phyloP scores from a whole-genome alignment of 2,113 vertebrate species.

The Eupsittula cactorum region DNA sequence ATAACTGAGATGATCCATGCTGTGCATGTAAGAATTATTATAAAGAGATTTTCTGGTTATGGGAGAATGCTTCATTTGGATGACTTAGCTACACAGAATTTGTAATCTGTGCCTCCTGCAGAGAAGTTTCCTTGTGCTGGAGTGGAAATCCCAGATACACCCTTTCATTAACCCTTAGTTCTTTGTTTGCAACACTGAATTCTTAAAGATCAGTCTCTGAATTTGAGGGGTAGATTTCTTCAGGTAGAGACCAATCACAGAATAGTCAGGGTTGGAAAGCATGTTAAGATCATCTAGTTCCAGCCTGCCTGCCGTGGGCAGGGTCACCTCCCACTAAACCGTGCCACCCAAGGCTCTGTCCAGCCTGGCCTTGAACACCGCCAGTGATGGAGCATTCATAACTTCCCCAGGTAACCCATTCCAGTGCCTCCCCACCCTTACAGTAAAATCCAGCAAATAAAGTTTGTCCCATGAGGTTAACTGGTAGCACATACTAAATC shows the following conservation, averaged over 20 bases:
- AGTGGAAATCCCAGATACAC: background rate
- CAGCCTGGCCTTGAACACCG: too few relatives aligned
- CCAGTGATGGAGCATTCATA: too few relatives aligned
- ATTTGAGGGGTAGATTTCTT: background rate
- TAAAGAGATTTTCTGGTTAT: constrained; percentile 35
- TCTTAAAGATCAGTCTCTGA: background rate
- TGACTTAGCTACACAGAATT: background rate
- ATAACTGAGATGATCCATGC: constrained; percentile 14
- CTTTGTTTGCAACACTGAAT: background rate
- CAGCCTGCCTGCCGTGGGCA: too few relatives aligned
- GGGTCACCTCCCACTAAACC: too few relatives aligned
- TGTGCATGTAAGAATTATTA: constrained; percentile 15
- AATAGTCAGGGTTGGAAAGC: too few relatives aligned
- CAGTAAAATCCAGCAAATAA: background rate
- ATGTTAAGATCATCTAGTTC: too few relatives aligned
- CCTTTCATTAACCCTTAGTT: background rate
- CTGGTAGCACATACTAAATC: background rate
- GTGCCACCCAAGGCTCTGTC: too few relatives aligned
- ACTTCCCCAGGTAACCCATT: too few relatives aligned
- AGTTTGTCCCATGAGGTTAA: background rate
- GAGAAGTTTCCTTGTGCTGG: background rate
- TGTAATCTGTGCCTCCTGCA: background rate
- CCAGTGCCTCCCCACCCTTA: too few relatives aligned
- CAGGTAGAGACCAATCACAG: background rate
- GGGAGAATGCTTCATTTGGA: constrained; percentile 15